These are phyloP conservation scores for Zapus hudsonius DNA, from an alignment of 2,113 vertebrate genomes.

Conservation along the genomic window DNA sequence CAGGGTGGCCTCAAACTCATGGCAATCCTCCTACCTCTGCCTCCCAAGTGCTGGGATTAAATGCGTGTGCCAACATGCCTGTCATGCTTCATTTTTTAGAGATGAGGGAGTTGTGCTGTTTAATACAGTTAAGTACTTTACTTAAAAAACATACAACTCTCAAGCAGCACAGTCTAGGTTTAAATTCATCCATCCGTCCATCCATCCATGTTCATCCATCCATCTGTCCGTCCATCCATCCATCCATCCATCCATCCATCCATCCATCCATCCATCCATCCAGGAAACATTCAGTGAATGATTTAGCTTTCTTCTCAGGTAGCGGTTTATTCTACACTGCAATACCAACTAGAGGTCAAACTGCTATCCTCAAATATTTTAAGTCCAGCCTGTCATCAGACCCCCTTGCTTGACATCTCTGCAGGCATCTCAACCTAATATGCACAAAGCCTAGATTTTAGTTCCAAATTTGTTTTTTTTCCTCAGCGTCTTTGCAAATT, in stretches of 20 bases:
- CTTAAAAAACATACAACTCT: neutral
- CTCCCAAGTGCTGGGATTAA: too few species aligned
- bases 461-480: neutral
- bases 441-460: neutral
- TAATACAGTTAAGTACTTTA: neutral
- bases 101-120: neutral
- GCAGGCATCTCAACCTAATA: neutral
- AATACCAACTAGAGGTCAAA: neutral
- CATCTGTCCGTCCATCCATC: neutral
- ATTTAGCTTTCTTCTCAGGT: neutral
- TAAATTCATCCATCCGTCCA: neutral
- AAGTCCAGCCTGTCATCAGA: neutral
- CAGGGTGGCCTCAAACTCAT: too few species aligned
- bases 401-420: neutral
- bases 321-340: neutral
- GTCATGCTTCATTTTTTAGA: too few species aligned
- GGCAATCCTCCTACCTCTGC: too few species aligned
- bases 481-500: neutral
- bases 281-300: neutral
- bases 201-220: neutral
- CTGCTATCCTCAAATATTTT: neutral
- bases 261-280: neutral
- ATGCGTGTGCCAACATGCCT: too few species aligned
- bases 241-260: neutral
- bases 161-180: conserved; percentile 2